Base-by-base conservation (phyloP, 2,888 invertebrate species). In the Masnerella sp. region DNA sequence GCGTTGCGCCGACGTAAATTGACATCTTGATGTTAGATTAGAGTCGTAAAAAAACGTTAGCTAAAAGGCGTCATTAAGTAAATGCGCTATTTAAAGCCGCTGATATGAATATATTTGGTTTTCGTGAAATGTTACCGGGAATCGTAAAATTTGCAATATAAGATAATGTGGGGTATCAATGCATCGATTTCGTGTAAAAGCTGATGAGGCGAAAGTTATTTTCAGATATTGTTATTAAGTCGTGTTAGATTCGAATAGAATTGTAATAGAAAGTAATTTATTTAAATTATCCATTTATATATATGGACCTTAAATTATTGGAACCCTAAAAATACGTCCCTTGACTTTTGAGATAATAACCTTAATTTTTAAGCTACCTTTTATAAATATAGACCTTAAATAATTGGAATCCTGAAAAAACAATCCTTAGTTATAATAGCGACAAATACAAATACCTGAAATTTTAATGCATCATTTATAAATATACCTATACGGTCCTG, bases 21-120 rank as follows among this genome's bases (percentile, higher is more conserved):
- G 65, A 65, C 32, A 62, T 15, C 34, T 64, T 25, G 45, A 43
- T 40, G 52, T n/a, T 17, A 25, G 22, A 54, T 54, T 30, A 52
- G 42, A 43, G 51, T 32, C 11, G 20, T 54, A n/a, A 61, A 61
- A 61, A 49, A 49, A 14, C 30, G 28, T 1, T 2, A n/a, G 38
- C 36, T 34, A 34, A 49, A 49, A 15, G 20, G 49, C 18, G 34
- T 49, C 49, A 49, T 49, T 49, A 49, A 34, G 49, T 5, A 49
- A 49, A 49, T 49, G 34, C 32, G 20, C 11, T 4, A 12, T 34
- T 34, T 49, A 34, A 49, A 49, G 20, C 11, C 34, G 12, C 7
- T 28, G 49, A 49, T 30, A 47, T 30, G 14, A 28, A 14, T 47
- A 47, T n/a, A 43, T 43, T 25, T 5, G 9, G 14, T 43, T 25